Percentiles rank a stretch among this genome's conserved stretches.
Evolutionary conservation across 2,888 invertebrate species (phyloP).

Genomic region (Julus scanicus): DNA sequence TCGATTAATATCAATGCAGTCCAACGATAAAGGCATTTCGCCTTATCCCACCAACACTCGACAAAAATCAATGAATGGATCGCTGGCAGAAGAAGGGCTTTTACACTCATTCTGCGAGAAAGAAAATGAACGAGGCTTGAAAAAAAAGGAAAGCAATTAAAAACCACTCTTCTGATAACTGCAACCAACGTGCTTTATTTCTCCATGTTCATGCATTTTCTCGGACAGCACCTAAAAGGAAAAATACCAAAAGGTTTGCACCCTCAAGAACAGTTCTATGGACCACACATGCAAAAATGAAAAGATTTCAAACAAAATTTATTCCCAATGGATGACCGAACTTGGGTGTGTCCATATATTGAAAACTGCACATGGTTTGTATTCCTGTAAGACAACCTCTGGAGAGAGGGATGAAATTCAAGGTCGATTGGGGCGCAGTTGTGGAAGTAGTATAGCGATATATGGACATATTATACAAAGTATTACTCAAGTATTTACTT

Average conservation of each 20-base stretch:
- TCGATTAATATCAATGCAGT: constrained; percentile 4
- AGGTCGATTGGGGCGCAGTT: constrained; percentile 33
- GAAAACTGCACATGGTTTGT: background rate
- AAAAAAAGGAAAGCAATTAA: background rate
- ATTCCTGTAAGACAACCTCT: background rate
- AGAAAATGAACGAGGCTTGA: no score
- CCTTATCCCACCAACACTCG: background rate
- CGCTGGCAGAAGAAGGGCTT: background rate
- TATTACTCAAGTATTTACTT: no score
- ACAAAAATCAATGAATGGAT: constrained; percentile 22
- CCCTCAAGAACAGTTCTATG: background rate
- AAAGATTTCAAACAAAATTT: background rate
- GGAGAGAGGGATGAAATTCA: background rate
- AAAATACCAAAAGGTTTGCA: background rate
- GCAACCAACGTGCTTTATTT: background rate
- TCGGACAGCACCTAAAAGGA: background rate
- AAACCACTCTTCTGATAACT: background rate
- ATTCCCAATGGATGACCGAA: background rate
- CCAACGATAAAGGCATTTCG: background rate
- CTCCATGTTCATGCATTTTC: no score
- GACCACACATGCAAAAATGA: background rate
- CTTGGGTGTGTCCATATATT: background rate
- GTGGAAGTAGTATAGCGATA: no score
- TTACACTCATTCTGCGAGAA: no score
- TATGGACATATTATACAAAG: no score